Evolutionary conservation across 2,888 invertebrate genomes (phyloP), one percentile per base, ranked within the genome.

Genomic region (Aleiodes testaceus): DNA sequence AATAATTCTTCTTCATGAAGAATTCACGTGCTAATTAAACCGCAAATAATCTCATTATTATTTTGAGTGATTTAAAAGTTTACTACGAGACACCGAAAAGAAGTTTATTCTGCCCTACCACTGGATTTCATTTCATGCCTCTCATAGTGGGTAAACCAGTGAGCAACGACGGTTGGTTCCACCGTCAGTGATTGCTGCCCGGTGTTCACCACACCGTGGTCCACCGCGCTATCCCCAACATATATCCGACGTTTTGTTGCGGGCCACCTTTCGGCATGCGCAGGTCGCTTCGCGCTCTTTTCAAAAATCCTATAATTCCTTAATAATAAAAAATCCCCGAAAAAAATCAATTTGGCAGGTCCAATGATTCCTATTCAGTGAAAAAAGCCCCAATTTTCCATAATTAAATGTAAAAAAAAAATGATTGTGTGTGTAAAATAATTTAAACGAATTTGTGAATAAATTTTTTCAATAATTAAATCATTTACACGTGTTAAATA

Each of bases 161-260:
- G 65, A 70, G 66, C 66, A 49, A 65, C 49, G 47, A 47, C 45
- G 36, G 65, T 65, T 61, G 66, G 66, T 22, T 69, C 72, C 70
- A 52, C 55, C 66, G 75, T 75, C 73, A 74, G 77, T 74, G 75
- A 77, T 77, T 74, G 77, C 74, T 59, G 59, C 66, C 72, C 74
- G 72, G 74, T 66, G 61, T 69, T 22, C 68, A 65, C 65, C 69
- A 69, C 71, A 73, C 80, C 74, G 79, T 81, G 83, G 84, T 82
- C 84, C 83, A 84, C 80, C 77, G 79, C 80, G 80, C 80, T 79
- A 77, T 81, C 80, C 79, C 79, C 80, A 70, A 73, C 72, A 70
- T 79, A 80, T 83, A 82, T 83, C 80, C 76, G 78, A 79, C 72
- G 72, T 72, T 71, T 72, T 53, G 69, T 59, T 59, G 36, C 59